Conservation (phyloP, 2,113 vertebrate genomes). For the Psittacula cyanocephala region DNA sequence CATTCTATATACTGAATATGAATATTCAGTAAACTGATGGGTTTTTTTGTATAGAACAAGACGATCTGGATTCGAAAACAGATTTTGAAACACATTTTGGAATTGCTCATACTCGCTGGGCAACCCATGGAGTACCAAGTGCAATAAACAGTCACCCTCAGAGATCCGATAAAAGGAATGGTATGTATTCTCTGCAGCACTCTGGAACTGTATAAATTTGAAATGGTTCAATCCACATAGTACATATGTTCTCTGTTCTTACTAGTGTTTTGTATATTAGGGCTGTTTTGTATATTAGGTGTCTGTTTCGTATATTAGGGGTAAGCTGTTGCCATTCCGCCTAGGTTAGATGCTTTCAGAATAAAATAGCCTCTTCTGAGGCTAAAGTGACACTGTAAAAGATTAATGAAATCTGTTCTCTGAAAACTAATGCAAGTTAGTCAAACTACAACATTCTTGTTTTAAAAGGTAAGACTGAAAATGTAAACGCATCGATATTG, state of each 20-base stretch:
- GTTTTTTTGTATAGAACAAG: conserved; percentile 80
- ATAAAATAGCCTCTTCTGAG: background rate
- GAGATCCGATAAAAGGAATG: conserved; percentile 91
- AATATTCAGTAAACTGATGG: background rate
- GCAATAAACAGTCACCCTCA: conserved; percentile 94
- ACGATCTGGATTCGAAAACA: conserved; percentile 83
- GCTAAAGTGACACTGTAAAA: background rate
- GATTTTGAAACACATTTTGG: conserved; percentile 91
- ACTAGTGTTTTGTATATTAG: background rate
- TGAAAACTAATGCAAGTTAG: background rate
- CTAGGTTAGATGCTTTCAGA: background rate
- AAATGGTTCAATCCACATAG: background rate
- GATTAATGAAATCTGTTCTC: background rate
- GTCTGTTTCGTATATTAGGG: background rate
- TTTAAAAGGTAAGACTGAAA: background rate
- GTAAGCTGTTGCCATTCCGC: background rate
- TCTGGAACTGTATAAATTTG: background rate
- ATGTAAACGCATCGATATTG: background rate
- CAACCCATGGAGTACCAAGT: conserved; percentile 91
- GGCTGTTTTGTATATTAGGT: background rate
- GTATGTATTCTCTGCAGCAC: conserved; percentile 63
- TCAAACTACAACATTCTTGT: background rate
- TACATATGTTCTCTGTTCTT: background rate
- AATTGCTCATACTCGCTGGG: conserved; percentile 96
- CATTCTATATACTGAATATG: background rate